Evolutionary conservation across 2,113 vertebrate species (phyloP), one percentile per base, ranked within the genome.

Genomic region (Ciconia maguari): DNA sequence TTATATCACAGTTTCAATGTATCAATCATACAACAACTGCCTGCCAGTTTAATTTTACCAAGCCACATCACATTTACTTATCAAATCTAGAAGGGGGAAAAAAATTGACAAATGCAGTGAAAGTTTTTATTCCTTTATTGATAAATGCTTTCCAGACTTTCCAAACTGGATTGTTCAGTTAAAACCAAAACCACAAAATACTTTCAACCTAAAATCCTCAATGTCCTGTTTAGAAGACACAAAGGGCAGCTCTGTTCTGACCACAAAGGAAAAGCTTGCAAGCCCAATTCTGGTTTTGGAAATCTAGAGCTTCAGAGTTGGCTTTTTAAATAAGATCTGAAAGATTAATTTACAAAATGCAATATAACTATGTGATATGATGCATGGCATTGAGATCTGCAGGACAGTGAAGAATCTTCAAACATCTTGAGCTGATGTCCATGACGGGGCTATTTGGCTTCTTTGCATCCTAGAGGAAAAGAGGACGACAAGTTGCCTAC

Each of bases 141-240:
- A 97, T 97, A 98, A 98, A 98, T 87, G 71, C 94, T 97, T 96
- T 93, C 89, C 93, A 95, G 96, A 94, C 97, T 95, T 93, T 83
- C 97, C 96, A 97, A 98, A 93, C 93, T 90, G 94, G 94, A 86
- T 94, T 97, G 90, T 97, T 97, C 91, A 97, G 96, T 97, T 97
- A 97, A 98, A 98, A 98, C 95, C 97, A 97, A 98, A 98, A 89
- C 90, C 96, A 96, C 95, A 97, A 98, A 97, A 97, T 96, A 96
- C 76, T 87, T 93, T 57, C 85, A 95, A 58, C 87, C 91, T 94
- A 90, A 94, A 94, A 94, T 83, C 91, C 61, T 94, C 85, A 9
- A 4, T 24, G 62, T 90, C 90, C 83, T 87, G 85, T 83, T 97
- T 61, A 93, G 94, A 96, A 94, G 97, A 94, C 69, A 92, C 55